Evolutionary conservation across 2,797 vertebrate genomes (phyloP).

Genomic region (Pelochelys cantorii): DNA sequence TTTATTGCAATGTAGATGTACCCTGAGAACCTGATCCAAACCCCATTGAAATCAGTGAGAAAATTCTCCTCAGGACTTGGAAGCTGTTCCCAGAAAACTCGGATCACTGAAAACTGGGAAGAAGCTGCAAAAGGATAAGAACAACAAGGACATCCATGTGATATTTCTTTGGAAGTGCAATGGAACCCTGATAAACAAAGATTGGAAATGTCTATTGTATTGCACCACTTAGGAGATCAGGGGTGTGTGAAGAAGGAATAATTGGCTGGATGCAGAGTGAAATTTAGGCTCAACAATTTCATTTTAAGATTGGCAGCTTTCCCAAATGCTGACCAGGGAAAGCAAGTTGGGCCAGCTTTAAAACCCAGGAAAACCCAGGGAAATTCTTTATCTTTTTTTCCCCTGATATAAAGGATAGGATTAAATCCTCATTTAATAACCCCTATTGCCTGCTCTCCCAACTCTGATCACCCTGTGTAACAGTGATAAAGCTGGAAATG

Average conservation of each 20-base stretch:
- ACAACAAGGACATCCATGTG: rapidly evolving
- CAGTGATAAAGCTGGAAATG: constrained; percentile 15
- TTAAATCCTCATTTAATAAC: constrained; percentile 69
- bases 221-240: neutral
- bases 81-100: rapidly evolving
- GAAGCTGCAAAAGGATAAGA: neutral
- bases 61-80: rapidly evolving
- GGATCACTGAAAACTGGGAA: rapidly evolving
- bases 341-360: constrained; percentile 34
- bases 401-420: constrained; percentile 60
- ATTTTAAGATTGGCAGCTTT: constrained; percentile 80
- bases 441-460: constrained; percentile 37
- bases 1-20: neutral
- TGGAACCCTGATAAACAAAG: constrained; percentile 65
- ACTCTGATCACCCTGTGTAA: neutral
- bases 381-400: constrained; percentile 53
- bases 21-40: neutral
- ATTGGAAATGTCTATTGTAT: constrained; percentile 46
- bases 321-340: constrained; percentile 62
- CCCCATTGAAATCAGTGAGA: rapidly evolving
- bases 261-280: constrained; percentile 78
- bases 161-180: constrained; percentile 11
- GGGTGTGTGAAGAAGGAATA: constrained; percentile 44
- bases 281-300: constrained; percentile 82
- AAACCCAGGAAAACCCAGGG: constrained; percentile 58